Evolutionary conservation across 2,797 vertebrate species (phyloP).

Genomic region (Chelonia mydas): DNA sequence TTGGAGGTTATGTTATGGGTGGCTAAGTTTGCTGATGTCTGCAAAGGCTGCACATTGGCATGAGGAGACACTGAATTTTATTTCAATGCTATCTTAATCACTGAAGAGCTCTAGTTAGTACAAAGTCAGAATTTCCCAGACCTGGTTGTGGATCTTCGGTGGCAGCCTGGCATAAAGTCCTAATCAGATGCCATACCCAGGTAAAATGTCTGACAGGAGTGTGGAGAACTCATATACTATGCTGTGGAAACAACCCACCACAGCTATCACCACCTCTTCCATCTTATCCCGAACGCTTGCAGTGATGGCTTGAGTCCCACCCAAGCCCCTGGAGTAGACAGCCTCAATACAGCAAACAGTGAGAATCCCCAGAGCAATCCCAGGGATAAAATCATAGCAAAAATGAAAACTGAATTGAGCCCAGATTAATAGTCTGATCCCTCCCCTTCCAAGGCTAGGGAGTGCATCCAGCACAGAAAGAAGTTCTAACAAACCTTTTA

Average conservation of each 20-base stretch:
- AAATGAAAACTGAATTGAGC: not conserved
- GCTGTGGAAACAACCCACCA: not conserved
- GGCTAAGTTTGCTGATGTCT: not conserved
- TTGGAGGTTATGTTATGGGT: not conserved
- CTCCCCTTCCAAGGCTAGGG: too few species aligned
- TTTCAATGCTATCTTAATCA: not conserved
- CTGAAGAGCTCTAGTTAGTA: not conserved
- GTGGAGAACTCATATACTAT: not conserved
- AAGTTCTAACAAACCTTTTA: not conserved
- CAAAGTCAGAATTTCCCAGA: not conserved
- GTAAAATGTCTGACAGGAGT: not conserved
- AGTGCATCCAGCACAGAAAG: not conserved
- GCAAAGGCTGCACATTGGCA: not conserved
- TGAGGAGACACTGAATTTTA: not conserved
- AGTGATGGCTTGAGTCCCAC: not conserved
- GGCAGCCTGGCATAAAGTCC: accelerated
- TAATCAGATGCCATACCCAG: not conserved
- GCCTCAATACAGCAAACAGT: not conserved
- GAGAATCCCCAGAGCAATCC: not conserved
- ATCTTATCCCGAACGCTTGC: not conserved
- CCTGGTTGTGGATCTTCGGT: not conserved
- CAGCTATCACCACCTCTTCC: not conserved
- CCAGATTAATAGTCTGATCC: not conserved
- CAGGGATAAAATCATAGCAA: not conserved
- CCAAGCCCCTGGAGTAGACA: not conserved